phyloP scores from a whole-genome alignment of 2,888 invertebrate species.

The Eupithecia vulgata region DNA sequence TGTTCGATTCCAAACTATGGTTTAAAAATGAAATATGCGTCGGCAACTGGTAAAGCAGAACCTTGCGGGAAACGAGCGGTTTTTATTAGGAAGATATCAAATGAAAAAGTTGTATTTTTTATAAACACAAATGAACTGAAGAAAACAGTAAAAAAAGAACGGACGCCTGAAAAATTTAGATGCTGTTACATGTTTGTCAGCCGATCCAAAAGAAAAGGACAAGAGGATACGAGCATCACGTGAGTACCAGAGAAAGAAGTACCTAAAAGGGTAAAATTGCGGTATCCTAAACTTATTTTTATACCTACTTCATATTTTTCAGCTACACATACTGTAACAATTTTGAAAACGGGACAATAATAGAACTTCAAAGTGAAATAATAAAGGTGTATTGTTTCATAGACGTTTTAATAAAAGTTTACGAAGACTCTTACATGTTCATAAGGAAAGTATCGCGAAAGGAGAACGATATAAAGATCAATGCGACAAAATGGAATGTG shows the following conservation, averaged over 20 bases:
- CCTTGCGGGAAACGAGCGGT: slow-evolving; percentile 58
- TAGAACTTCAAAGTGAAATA: slow-evolving; percentile 54
- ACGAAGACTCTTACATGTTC: slow-evolving; percentile 59
- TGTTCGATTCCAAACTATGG: slow-evolving; percentile 65
- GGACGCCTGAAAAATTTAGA: slow-evolving; percentile 37
- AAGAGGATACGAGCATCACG: neutral
- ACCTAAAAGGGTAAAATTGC: neutral
- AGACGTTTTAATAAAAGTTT: slow-evolving; percentile 40
- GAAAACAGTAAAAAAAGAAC: slow-evolving; percentile 47
- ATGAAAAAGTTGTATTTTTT: slow-evolving; percentile 50
- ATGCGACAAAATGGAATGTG: slow-evolving; percentile 75
- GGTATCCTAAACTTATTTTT: neutral
- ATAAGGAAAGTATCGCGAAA: neutral
- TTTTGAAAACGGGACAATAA: slow-evolving; percentile 53
- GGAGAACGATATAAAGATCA: slow-evolving; percentile 42
- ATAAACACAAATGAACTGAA: slow-evolving; percentile 47
- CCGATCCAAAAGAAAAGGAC: slow-evolving; percentile 44
- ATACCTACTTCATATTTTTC: slow-evolving; percentile 36
- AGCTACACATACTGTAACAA: slow-evolving; percentile 55
- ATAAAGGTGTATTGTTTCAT: slow-evolving; percentile 55
- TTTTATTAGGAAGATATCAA: slow-evolving; percentile 49
- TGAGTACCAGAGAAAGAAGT: slow-evolving; percentile 37
- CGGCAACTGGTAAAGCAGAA: slow-evolving; percentile 36
- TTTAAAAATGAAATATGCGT: slow-evolving; percentile 50
- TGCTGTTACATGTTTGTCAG: slow-evolving; percentile 62